Evolutionary conservation across 2,797 vertebrate species (phyloP).

Genomic region (Cyclura pinguis): DNA sequence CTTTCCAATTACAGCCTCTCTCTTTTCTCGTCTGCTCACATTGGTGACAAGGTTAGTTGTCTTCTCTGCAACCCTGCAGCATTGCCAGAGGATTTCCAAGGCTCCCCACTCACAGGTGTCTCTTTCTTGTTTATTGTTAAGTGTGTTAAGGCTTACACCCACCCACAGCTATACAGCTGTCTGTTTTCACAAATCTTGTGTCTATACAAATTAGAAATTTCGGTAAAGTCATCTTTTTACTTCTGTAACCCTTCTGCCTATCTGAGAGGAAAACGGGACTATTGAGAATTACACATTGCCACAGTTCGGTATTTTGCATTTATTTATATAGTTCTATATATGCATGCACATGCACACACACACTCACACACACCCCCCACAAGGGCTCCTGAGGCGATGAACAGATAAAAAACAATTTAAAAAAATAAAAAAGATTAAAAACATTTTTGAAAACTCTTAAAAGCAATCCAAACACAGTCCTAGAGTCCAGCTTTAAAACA

Average conservation of each 20-base stretch:
- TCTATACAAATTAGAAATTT: conserved; percentile 24
- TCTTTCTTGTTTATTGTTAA: conserved; percentile 16
- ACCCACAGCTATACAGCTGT: background rate
- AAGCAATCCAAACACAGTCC: too few species aligned
- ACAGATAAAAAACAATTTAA: too few species aligned
- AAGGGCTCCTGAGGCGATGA: too few species aligned
- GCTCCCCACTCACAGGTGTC: background rate
- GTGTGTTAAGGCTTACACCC: conserved; percentile 19
- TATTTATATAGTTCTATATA: background rate
- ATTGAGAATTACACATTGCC: background rate
- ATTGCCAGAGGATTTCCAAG: background rate
- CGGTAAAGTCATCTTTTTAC: conserved; percentile 38
- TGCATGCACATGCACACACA: too few species aligned
- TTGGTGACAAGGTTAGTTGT: conserved; percentile 19
- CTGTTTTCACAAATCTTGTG: conserved; percentile 13
- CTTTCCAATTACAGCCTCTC: conserved; percentile 26
- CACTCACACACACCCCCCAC: too few species aligned
- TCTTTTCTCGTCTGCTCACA: conserved; percentile 9
- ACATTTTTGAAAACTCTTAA: too few species aligned
- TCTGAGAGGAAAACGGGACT: conserved; percentile 26
- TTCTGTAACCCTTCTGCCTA: background rate
- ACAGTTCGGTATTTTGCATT: background rate
- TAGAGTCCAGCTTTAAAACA: too few species aligned
- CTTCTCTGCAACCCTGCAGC: conserved; percentile 7
- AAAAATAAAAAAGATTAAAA: too few species aligned